phyloP scores from a whole-genome alignment of 2,797 vertebrate species.

The Crotalus adamanteus region DNA sequence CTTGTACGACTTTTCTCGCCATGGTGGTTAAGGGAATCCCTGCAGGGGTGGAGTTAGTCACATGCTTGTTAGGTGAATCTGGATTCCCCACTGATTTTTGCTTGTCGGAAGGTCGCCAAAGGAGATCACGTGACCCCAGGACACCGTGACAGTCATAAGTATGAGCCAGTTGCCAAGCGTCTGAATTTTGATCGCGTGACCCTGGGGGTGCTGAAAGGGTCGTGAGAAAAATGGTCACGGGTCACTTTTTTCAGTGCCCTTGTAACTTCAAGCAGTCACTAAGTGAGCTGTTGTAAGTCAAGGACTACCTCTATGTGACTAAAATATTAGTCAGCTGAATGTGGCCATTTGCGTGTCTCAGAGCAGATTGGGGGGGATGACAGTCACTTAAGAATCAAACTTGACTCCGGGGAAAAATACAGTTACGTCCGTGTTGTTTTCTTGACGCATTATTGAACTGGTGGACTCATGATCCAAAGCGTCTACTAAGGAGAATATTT shows the following conservation, averaged over 20 bases:
- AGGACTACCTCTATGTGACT: not conserved
- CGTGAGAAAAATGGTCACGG: not conserved
- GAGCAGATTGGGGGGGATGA: not conserved
- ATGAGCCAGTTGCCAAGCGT: not conserved
- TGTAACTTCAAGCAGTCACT: too few species aligned
- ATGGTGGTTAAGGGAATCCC: not conserved
- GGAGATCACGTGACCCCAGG: too few species aligned
- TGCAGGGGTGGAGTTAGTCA: not conserved
- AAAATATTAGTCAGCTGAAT: too few species aligned
- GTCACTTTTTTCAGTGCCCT: too few species aligned
- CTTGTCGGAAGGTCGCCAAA: not conserved
- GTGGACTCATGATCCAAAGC: not conserved
- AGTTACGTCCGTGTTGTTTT: not conserved
- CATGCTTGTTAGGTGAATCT: fast-evolving
- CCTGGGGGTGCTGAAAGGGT: too few species aligned
- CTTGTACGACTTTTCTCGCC: not conserved
- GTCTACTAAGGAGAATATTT: not conserved
- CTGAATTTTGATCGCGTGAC: not conserved
- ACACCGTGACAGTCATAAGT: not conserved
- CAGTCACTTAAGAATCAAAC: not conserved
- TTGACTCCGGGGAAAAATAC: not conserved
- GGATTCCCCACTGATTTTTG: not conserved
- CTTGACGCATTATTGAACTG: not conserved
- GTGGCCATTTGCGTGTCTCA: not conserved
- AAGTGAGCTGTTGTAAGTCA: too few species aligned